Evolutionary conservation across 2,797 vertebrate genomes (phyloP).

Genomic region (Takifugu rubripes): DNA sequence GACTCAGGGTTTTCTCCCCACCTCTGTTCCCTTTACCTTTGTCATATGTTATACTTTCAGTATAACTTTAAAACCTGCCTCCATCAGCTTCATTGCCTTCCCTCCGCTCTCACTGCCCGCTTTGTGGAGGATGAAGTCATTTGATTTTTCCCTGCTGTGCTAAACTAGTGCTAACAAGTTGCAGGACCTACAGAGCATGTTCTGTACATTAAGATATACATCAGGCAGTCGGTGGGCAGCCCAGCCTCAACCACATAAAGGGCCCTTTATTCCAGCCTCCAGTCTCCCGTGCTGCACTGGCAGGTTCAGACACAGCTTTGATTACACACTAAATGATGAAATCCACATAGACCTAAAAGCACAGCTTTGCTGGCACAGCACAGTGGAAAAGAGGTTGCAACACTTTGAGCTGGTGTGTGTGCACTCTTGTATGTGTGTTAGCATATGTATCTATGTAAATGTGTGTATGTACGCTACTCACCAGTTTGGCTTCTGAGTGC

Average conservation of each 20-base stretch:
- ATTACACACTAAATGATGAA: slow-evolving; percentile 76
- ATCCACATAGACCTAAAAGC: slow-evolving; percentile 71
- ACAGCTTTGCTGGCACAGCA: slow-evolving; percentile 67
- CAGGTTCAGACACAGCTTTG: slow-evolving; percentile 74
- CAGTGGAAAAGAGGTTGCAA: slow-evolving; percentile 78
- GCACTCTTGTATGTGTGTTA: slow-evolving; percentile 28
- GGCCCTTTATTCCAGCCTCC: slow-evolving; percentile 69
- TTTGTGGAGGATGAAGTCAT: slow-evolving; percentile 77
- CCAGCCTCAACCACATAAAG: slow-evolving; percentile 70
- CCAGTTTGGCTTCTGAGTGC: slow-evolving; percentile 99
- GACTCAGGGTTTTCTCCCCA: slow-evolving; percentile 13
- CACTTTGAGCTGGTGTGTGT: slow-evolving; percentile 37
- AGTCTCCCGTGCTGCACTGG: slow-evolving; percentile 67
- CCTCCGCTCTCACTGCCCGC: slow-evolving; percentile 61
- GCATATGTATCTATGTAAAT: slow-evolving; percentile 39
- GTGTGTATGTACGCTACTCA: slow-evolving; percentile 69
- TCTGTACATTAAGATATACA: slow-evolving; percentile 79
- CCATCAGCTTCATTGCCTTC: slow-evolving; percentile 39
- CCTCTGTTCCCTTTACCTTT: slow-evolving; percentile 1
- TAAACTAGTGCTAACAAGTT: slow-evolving; percentile 80
- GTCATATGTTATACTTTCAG: slow-evolving; percentile 3
- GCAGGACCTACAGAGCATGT: slow-evolving; percentile 73
- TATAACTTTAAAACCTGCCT: slow-evolving; percentile 12
- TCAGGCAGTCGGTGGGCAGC: slow-evolving; percentile 71
- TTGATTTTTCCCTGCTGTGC: slow-evolving; percentile 62